Base-by-base conservation (phyloP, 2,888 invertebrate genomes). In the Dyspetes luteomarginatus region DNA sequence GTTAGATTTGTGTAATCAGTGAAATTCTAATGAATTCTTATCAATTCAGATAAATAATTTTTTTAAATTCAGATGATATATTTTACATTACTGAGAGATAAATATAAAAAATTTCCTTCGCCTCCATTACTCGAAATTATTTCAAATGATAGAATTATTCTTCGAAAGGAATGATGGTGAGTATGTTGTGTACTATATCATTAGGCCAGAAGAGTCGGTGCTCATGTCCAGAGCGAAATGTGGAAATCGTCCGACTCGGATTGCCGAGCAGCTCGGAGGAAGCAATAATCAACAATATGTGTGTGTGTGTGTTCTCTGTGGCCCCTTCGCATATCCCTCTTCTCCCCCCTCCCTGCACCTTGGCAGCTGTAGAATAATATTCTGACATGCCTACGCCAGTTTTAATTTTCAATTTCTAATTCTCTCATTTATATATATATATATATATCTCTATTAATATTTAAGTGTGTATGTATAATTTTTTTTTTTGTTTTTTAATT, bases 371-470 rank as follows among this genome's bases (percentile, higher is more conserved):
- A 24, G 58, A 24, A 75, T 62, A 41, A 50, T 64, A 22, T 28
- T 43, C 64, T 26, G 43, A 69, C 30, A 56, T 74, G 68, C 62
- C 45, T 43, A 26, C 5, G 30, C 48, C 24, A 30, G 75, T 15
- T 43, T 80, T 85, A 84, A 84, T 87, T 86, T 85, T 84, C 86
- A 87, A 86, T 87, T 85, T 86, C 83, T 82, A 85, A 86, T 84
- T 86, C 83, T 64, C 73, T 45, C 81, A 74, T 82, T 86, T 85
- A 83, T 78, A 67, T 24, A 45, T 41, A 65, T 9, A 52, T 36
- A 64, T 65, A 56, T 45, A 52, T 50, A 19, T n/a, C 5, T 3
- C n/a, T n/a, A 62, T 12, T 15, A 43, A 1, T n/a, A 3, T 3
- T 17, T 9, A 64, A 9, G 17, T 15, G 4, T 68, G 24, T 28